Evolutionary conservation across 2,888 invertebrate species (phyloP).

Genomic region (Diploptera punctata): DNA sequence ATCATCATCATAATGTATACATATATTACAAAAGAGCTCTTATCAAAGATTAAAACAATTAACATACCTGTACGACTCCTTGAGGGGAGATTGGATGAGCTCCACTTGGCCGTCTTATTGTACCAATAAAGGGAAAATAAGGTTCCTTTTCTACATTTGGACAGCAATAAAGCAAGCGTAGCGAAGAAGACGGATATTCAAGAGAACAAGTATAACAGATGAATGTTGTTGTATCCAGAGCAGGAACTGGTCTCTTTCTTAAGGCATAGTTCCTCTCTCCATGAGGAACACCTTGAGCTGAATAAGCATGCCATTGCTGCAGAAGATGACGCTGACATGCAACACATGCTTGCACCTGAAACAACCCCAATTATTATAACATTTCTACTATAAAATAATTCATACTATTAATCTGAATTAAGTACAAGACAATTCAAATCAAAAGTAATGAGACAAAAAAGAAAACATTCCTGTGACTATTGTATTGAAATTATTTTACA

Average conservation of each 20-base stretch:
- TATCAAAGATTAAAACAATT: not conserved
- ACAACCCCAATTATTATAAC: too few species aligned
- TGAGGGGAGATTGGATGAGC: slow-evolving; percentile 90
- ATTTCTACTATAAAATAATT: too few species aligned
- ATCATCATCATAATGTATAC: not conserved
- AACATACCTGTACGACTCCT: slow-evolving; percentile 83
- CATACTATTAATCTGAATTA: too few species aligned
- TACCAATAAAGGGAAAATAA: slow-evolving; percentile 88
- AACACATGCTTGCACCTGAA: slow-evolving; percentile 69
- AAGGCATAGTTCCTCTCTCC: slow-evolving; percentile 81
- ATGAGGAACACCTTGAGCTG: slow-evolving; percentile 73
- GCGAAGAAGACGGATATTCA: slow-evolving; percentile 78
- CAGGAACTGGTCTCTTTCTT: slow-evolving; percentile 74
- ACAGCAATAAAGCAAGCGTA: slow-evolving; percentile 83
- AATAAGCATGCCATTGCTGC: slow-evolving; percentile 87
- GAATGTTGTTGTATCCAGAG: slow-evolving; percentile 72
- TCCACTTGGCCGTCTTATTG: slow-evolving; percentile 79
- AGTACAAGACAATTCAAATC: too few species aligned
- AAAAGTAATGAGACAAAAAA: too few species aligned
- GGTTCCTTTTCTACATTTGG: slow-evolving; percentile 86
- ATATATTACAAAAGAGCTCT: too few species aligned
- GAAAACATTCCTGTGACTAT: too few species aligned
- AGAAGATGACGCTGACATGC: slow-evolving; percentile 85
- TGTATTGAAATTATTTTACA: too few species aligned
- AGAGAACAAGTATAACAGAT: slow-evolving; percentile 91